A percentile compares a stretch with the other conserved stretches of the same genome.
Conservation (phyloP, 1,140 invertebrate genomes). For the Helicoverpa armigera region DNA sequence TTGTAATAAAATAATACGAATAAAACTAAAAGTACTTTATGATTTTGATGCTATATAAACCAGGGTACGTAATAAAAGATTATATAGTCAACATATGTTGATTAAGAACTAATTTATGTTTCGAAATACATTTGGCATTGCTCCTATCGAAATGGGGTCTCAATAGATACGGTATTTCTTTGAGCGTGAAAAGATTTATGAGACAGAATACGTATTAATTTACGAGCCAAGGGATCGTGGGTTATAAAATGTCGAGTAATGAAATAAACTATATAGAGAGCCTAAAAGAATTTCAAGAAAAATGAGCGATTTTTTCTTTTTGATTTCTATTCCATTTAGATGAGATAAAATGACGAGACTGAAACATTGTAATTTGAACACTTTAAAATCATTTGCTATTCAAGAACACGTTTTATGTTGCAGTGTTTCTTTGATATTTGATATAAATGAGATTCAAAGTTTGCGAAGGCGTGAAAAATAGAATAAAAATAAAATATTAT, state of each 20-base stretch:
- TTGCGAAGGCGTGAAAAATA: background rate
- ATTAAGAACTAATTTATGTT: background rate
- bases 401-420: background rate
- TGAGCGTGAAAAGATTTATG: conserved; percentile 35
- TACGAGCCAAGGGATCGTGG: conserved; percentile 1
- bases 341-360: background rate
- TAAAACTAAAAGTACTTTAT: too few relatives aligned
- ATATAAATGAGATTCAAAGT: background rate
- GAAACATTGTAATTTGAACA: background rate
- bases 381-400: background rate
- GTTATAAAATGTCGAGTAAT: conserved; percentile 22
- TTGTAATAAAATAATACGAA: too few relatives aligned
- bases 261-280: conserved; percentile 24
- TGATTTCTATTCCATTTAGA: background rate
- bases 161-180: conserved; percentile 36
- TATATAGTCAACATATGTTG: background rate
- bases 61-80: background rate
- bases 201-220: conserved; percentile 38
- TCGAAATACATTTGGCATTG: background rate
- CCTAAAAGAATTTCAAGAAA: conserved; percentile 19
- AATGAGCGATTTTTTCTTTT: conserved; percentile 4
- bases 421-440: too few relatives aligned
- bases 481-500: conserved; percentile 21
- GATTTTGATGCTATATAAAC: too few relatives aligned
- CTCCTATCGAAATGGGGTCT: conserved; percentile 12